phyloP scores from a whole-genome alignment of 2,888 invertebrate species.

The Tiliacea aurago region DNA sequence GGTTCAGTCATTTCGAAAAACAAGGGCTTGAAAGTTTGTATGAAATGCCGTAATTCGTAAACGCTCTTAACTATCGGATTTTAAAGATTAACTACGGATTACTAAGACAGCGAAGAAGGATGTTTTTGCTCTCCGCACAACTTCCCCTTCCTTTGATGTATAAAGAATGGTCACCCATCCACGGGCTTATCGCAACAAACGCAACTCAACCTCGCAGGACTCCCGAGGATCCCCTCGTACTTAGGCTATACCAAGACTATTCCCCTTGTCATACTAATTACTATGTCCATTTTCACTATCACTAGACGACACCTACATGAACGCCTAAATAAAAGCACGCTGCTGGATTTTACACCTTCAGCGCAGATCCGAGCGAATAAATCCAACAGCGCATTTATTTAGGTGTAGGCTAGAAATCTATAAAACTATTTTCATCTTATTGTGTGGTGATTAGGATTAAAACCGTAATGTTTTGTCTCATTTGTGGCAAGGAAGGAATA shows the following conservation, averaged over 20 bases:
- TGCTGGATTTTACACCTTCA: not conserved
- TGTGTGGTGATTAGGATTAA: constrained; percentile 25
- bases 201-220: not conserved
- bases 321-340: not conserved
- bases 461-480: constrained; percentile 45
- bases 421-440: not conserved
- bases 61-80: no score
- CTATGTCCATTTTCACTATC: not conserved
- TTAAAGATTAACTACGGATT: no score
- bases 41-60: no score
- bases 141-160: not conserved
- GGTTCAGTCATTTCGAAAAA: no score
- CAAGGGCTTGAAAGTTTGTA: no score
- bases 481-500: constrained; percentile 47
- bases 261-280: not conserved
- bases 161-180: not conserved
- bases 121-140: not conserved
- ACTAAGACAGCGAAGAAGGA: not conserved
- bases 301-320: not conserved
- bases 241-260: not conserved
- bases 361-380: not conserved
- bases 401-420: not conserved
- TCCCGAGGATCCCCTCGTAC: not conserved
- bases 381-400: not conserved
- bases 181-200: not conserved